A percentile compares a stretch with the other conserved stretches of the same genome.
These are phyloP conservation scores for Micrasema minimum DNA, from an alignment of 1,140 invertebrate genomes.

Conservation along the genomic window DNA sequence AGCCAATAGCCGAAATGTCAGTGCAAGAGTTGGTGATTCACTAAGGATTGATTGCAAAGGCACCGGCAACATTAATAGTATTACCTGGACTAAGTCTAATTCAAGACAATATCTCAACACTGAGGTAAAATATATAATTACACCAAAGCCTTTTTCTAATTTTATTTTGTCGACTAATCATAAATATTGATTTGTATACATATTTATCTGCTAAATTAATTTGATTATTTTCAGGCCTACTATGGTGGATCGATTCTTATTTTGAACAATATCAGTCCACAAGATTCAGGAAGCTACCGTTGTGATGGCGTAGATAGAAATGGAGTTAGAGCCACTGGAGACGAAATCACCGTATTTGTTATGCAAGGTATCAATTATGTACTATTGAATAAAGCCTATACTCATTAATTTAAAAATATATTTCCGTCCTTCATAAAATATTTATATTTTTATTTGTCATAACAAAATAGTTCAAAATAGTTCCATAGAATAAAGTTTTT, in stretches of 20 bases:
- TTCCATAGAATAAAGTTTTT: too few species aligned
- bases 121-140: constrained; percentile 6
- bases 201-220: not conserved
- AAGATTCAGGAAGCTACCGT: constrained; percentile 70
- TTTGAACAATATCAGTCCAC: constrained; percentile 1
- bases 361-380: constrained; percentile 69
- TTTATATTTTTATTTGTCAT: too few species aligned
- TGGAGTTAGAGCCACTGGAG: constrained; percentile 55
- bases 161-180: not conserved
- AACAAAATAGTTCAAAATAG: too few species aligned
- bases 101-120: not conserved
- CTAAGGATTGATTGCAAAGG: constrained; percentile 25
- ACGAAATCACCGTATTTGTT: constrained; percentile 60
- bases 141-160: not conserved
- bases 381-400: not conserved
- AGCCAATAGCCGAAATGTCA: not conserved
- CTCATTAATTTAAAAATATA: too few species aligned
- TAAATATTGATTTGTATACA: not conserved
- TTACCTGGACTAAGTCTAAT: constrained; percentile 18
- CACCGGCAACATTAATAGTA: not conserved
- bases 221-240: not conserved
- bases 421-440: too few species aligned
- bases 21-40: constrained; percentile 9
- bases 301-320: constrained; percentile 65
- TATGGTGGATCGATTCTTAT: not conserved